Base-by-base conservation (phyloP, 1,140 invertebrate species). In the Littorina saxatilis region DNA sequence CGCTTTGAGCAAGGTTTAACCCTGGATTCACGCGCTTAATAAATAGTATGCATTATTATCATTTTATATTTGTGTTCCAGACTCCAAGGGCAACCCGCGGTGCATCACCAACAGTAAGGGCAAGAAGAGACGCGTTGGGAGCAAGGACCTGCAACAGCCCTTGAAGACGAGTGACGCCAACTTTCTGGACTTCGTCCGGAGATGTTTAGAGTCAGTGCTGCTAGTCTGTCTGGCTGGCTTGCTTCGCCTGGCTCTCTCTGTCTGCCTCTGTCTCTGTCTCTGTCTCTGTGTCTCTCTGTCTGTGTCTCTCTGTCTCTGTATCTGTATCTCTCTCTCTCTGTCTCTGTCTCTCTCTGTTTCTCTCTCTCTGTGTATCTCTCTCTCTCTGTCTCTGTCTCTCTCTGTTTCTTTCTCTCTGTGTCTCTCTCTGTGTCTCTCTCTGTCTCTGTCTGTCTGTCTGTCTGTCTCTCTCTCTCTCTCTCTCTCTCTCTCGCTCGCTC, bases 21-120 rank as follows among this genome's bases (percentile, higher is more conserved):
- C n/a, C n/a, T n/a, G n/a, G n/a, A n/a, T n/a, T n/a, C n/a, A n/a
- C n/a, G n/a, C n/a, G n/a, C n/a, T n/a, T n/a, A n/a, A n/a, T n/a
- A n/a, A n/a, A n/a, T n/a, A n/a, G n/a, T n/a, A n/a, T n/a, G n/a
- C n/a, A n/a, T n/a, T n/a, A n/a, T n/a, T n/a, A n/a, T n/a, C n/a
- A n/a, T n/a, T n/a, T n/a, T n/a, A n/a, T n/a, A n/a, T n/a, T 52
- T 58, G n/a, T 76, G 43, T 52, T 5, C 29, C 96, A 96, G 90
- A 93, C 98, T 70, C 93, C 35, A 92, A 92, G 85, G 90, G 90
- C 43, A 89, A 88, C 63, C 90, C 91, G 1, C 83, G 91, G 32
- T 90, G 89, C 83, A 86, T 90, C 23, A 91, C 91, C 20, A 92
- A 91, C 80, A 91, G 90, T 84, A 91, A 91, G 81, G 90, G 91